A percentile compares a stretch with the other conserved stretches of the same genome.
Conservation (phyloP, 1,140 invertebrate genomes). For the Triops longicaudatus region DNA sequence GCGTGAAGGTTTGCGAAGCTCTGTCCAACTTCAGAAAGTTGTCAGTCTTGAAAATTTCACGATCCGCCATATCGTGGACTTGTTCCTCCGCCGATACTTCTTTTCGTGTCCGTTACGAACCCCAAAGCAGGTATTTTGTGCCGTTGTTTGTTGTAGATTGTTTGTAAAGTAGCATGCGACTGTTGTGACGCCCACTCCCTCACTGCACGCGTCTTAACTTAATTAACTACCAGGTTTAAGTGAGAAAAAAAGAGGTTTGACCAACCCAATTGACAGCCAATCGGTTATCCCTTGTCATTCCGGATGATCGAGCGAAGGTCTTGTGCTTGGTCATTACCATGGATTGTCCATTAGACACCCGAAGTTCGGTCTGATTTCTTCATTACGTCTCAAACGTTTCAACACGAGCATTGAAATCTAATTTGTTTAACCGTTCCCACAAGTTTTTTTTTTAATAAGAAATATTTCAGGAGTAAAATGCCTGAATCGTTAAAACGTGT, state of each 20-base stretch:
- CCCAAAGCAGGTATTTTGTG: not conserved
- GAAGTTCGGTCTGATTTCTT: not conserved
- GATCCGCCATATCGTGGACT: no score
- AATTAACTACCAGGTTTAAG: not conserved
- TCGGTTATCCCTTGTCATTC: not conserved
- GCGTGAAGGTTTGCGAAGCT: constrained; percentile 1
- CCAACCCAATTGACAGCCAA: constrained; percentile 2
- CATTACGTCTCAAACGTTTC: not conserved
- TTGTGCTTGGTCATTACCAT: constrained; percentile 12
- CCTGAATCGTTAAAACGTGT: no score
- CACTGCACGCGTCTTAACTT: not conserved
- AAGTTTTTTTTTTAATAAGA: not conserved
- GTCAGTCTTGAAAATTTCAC: constrained; percentile 8
- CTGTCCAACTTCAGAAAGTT: not conserved
- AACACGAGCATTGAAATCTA: not conserved
- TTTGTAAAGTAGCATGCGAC: not conserved
- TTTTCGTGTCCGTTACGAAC: not conserved
- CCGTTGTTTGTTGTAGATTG: not conserved
- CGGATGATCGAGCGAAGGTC: not conserved
- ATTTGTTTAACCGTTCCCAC: not conserved
- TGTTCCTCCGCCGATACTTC: not conserved
- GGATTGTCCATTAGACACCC: not conserved
- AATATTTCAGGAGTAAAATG: no score
- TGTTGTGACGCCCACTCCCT: not conserved
- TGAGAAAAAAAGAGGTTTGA: not conserved